These are phyloP conservation scores for Vireo griseus DNA, from an alignment of 2,797 vertebrate species.

Conservation along the genomic window DNA sequence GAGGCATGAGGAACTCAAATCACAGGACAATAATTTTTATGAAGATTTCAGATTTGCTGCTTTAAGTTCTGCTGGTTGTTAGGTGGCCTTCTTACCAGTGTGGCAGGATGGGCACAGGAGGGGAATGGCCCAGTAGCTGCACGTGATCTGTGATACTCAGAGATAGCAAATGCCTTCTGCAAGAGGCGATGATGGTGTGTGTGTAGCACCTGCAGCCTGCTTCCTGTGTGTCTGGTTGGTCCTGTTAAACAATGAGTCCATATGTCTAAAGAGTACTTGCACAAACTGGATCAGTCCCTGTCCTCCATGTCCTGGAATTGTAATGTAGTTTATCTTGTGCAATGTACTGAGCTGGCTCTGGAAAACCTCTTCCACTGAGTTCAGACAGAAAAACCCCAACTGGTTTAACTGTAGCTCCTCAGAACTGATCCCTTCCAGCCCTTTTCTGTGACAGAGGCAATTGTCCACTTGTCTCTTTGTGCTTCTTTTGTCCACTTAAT, in stretches of 20 bases:
- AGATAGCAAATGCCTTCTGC: neutral
- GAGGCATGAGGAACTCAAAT: neutral
- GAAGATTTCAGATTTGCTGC: neutral
- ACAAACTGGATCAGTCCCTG: neutral
- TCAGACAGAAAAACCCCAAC: rapidly evolving
- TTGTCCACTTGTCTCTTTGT: neutral
- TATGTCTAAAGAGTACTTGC: neutral
- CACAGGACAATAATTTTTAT: neutral
- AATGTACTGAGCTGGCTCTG: neutral
- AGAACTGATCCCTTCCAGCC: neutral
- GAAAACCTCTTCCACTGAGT: neutral
- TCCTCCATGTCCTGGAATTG: neutral
- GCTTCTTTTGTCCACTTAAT: neutral
- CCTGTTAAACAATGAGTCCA: neutral
- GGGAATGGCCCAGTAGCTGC: neutral
- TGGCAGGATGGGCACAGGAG: neutral
- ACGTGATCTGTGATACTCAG: neutral
- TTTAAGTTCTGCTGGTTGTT: neutral
- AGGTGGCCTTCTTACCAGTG: neutral
- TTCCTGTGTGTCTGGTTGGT: neutral
- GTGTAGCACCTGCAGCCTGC: neutral
- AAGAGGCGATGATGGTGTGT: neutral
- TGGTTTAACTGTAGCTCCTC: neutral
- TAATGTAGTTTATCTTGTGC: neutral
- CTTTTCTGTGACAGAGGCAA: no score